These are phyloP conservation scores for Formicarius rufipectus DNA, from an alignment of 2,113 vertebrate species.

Conservation along the genomic window DNA sequence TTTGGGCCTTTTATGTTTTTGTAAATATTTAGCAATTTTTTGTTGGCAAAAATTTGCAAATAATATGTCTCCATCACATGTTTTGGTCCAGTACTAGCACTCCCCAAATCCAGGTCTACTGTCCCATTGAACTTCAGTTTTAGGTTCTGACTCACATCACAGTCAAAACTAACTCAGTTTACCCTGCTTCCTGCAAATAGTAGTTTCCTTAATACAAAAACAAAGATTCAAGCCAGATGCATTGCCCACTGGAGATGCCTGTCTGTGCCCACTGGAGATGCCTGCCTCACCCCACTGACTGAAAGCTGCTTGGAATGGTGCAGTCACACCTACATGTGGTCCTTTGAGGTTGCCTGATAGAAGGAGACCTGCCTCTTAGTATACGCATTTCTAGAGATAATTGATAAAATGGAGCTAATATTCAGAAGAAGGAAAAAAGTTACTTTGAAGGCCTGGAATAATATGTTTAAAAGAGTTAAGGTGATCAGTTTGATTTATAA, in stretches of 20 bases:
- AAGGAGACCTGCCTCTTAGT: neutral
- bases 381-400: neutral
- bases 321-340: neutral
- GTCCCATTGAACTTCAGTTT: neutral
- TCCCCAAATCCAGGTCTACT: neutral
- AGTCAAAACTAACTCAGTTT: neutral
- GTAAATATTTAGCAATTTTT: neutral
- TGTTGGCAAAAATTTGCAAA: neutral
- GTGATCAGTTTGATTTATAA: neutral
- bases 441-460: neutral
- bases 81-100: neutral
- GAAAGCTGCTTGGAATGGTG: neutral
- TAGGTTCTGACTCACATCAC: neutral
- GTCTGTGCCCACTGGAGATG: neutral
- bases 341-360: neutral
- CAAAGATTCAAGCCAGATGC: neutral
- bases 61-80: fast-evolving
- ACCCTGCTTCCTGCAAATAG: neutral
- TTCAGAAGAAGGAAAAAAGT: neutral
- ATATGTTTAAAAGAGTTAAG: neutral
- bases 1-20: neutral
- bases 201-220: neutral
- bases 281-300: neutral
- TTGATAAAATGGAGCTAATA: neutral
- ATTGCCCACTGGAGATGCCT: neutral